A percentile compares a stretch with the other conserved stretches of the same genome.
Evolutionary conservation across 1,140 invertebrate genomes (phyloP).

Genomic region (Ctenoplectra terminalis): DNA sequence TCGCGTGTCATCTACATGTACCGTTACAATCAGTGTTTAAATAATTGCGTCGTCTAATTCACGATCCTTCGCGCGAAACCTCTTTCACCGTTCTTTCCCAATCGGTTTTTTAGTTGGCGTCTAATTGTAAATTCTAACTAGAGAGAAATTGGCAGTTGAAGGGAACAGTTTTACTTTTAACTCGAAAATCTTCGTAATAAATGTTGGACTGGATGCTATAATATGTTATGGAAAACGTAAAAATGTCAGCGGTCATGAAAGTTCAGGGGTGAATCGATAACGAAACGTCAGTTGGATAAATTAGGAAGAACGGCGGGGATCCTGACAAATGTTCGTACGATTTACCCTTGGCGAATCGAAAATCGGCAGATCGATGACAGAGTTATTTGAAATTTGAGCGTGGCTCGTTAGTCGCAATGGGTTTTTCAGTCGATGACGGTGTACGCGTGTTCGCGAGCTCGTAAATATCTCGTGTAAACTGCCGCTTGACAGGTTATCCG

Average conservation of each 20-base stretch:
- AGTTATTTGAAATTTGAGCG: constrained; percentile 54
- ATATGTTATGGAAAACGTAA: too few relatives aligned
- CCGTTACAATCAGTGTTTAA: constrained; percentile 28
- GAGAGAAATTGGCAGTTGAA: too few relatives aligned
- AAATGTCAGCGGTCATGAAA: too few relatives aligned
- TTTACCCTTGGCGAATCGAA: constrained; percentile 31
- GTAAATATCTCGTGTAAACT: constrained; percentile 53
- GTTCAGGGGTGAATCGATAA: neutral
- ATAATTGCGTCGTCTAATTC: constrained; percentile 48
- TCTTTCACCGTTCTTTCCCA: neutral
- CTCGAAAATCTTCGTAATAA: too few relatives aligned
- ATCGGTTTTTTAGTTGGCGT: too few relatives aligned
- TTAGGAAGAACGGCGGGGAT: constrained; percentile 18
- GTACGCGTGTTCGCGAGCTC: constrained; percentile 48
- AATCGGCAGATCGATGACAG: constrained; percentile 38
- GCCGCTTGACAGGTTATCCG: constrained; percentile 49
- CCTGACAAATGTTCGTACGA: constrained; percentile 42
- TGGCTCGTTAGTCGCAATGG: constrained; percentile 40
- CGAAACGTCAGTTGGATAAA: constrained; percentile 3
- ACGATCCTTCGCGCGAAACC: neutral
- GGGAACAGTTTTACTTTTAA: too few relatives aligned
- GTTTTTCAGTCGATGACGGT: constrained; percentile 45
- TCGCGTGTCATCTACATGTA: neutral
- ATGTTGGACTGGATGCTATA: too few relatives aligned
- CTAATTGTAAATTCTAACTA: too few relatives aligned